Conservation (phyloP, 2,888 invertebrate genomes). For the Maniola hyperantus region DNA sequence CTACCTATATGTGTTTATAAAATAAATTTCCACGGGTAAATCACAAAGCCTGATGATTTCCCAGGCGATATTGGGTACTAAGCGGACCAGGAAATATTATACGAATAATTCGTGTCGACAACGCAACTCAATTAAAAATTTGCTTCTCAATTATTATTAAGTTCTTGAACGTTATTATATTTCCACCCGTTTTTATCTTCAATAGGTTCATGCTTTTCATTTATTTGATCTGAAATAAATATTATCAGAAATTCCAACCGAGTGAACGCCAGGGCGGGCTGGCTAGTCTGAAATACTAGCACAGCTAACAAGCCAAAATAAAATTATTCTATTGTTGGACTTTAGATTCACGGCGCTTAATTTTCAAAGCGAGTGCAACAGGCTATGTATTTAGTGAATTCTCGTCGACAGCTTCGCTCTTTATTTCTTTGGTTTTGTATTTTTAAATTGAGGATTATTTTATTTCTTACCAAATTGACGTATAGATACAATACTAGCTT, state of each 20-base stretch:
- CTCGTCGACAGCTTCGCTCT: neutral
- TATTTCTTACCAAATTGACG: no score
- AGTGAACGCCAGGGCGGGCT: no score
- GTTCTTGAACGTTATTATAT: no score
- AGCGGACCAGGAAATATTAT: neutral
- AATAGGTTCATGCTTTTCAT: no score
- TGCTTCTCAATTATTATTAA: no score
- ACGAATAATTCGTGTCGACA: slow-evolving; percentile 19
- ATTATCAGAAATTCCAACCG: no score
- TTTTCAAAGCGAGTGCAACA: slow-evolving; percentile 5
- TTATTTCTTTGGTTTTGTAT: neutral
- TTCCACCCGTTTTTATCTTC: no score
- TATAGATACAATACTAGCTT: no score
- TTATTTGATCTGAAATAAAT: no score
- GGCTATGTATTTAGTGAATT: neutral
- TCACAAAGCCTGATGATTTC: neutral
- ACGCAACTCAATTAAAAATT: neutral
- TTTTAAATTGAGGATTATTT: neutral
- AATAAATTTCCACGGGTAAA: neutral
- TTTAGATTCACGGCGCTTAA: slow-evolving; percentile 25
- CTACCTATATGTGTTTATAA: no score
- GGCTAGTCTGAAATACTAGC: no score
- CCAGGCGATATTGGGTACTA: neutral
- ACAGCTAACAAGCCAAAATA: no score
- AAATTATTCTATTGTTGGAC: slow-evolving; percentile 21